Evolutionary conservation across 2,888 invertebrate genomes (phyloP).

Genomic region (Ophion costatus): DNA sequence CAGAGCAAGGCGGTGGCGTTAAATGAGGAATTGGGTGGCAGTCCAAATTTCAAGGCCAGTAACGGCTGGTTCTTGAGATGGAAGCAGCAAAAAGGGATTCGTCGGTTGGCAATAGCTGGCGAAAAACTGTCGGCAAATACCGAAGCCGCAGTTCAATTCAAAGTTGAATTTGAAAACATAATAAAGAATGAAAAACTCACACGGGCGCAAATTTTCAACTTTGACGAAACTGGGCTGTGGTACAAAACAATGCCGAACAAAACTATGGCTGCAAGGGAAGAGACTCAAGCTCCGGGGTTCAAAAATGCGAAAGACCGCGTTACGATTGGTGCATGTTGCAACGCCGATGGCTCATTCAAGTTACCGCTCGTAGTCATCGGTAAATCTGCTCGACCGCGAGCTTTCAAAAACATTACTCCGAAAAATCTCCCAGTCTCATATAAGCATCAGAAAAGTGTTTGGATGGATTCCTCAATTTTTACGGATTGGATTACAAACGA

Average conservation of each 20-base stretch:
- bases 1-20: too few species aligned
- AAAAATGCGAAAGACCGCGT: constrained; percentile 72
- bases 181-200: constrained; percentile 27
- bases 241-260: constrained; percentile 70
- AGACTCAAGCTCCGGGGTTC: constrained; percentile 68
- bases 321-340: constrained; percentile 70
- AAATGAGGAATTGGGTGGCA: too few species aligned
- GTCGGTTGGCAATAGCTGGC: too few species aligned
- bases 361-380: constrained; percentile 71
- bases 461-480: constrained; percentile 40
- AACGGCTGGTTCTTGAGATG: too few species aligned
- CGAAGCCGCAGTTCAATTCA: too few species aligned
- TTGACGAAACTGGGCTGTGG: constrained; percentile 72
- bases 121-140: too few species aligned
- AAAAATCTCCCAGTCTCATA: constrained; percentile 33
- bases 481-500: constrained; percentile 26
- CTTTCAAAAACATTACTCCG: not conserved
- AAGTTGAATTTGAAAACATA: too few species aligned
- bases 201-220: constrained; percentile 70
- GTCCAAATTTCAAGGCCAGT: too few species aligned
- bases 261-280: constrained; percentile 66
- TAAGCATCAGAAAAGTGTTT: constrained; percentile 39
- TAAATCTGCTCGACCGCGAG: constrained; percentile 63
- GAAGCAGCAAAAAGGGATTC: too few species aligned
- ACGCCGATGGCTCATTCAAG: constrained; percentile 69